These are phyloP conservation scores for Triplophysa tibetana DNA, from an alignment of 2,113 vertebrate genomes.

Conservation along the genomic window DNA sequence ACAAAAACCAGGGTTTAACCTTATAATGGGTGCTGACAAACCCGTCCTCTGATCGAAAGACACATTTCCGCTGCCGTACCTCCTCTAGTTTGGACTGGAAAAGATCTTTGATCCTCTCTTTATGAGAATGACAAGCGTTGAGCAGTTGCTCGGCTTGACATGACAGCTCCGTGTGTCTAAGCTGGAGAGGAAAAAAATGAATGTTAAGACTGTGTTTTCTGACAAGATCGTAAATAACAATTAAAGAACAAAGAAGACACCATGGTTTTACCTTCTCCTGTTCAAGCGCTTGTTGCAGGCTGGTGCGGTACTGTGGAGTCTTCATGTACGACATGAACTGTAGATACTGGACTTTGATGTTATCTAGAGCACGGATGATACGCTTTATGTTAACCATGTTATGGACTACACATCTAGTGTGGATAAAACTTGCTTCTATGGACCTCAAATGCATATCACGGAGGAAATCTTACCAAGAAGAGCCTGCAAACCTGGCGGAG, in stretches of 20 bases:
- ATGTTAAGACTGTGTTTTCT: not conserved
- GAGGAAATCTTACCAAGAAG: slow-evolving; percentile 82
- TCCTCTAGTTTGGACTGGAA: slow-evolving; percentile 96
- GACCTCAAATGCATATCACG: not conserved
- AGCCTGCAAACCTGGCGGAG: slow-evolving; percentile 92
- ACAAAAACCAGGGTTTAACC: not conserved
- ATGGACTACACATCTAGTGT: not conserved
- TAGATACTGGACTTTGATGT: slow-evolving; percentile 93
- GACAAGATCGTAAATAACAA: not conserved
- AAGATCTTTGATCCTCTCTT: slow-evolving; percentile 89
- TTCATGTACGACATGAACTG: slow-evolving; percentile 97
- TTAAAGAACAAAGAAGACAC: not conserved
- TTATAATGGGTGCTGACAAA: not conserved
- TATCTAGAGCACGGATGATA: slow-evolving; percentile 73
- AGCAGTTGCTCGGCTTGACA: slow-evolving; percentile 89
- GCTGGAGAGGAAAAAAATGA: slow-evolving; percentile 65
- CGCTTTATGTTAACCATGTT: not conserved
- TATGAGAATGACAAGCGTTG: slow-evolving; percentile 88
- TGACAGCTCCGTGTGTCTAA: slow-evolving; percentile 87
- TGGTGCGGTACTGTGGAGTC: slow-evolving; percentile 92
- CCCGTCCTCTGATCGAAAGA: not conserved
- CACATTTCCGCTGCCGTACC: slow-evolving; percentile 68
- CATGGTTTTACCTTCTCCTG: slow-evolving; percentile 85
- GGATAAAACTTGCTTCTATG: not conserved
- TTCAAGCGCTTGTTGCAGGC: slow-evolving; percentile 90